phyloP scores from a whole-genome alignment of 2,888 invertebrate genomes.

The Noctua fimbriata region DNA sequence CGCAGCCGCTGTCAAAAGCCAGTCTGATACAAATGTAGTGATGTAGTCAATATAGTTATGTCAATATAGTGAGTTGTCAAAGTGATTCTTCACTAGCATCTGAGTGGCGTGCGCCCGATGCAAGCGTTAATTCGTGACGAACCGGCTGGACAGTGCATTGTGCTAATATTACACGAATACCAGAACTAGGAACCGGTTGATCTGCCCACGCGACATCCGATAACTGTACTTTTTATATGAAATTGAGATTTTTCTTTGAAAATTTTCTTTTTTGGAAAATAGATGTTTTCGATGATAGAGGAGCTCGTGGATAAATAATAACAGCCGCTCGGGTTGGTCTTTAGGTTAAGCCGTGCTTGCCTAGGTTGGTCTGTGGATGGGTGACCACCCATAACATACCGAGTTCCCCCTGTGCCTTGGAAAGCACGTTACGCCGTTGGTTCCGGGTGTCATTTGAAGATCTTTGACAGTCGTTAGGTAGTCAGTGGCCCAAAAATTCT shows the following conservation, averaged over 20 bases:
- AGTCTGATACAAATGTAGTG: background rate
- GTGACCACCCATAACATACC: too few species aligned
- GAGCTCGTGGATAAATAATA: too few species aligned
- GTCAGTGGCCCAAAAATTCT: too few species aligned
- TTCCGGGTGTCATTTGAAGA: too few species aligned
- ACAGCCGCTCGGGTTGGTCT: too few species aligned
- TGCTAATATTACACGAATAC: conserved; percentile 75
- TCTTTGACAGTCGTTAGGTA: too few species aligned
- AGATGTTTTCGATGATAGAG: background rate
- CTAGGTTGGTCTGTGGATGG: too few species aligned
- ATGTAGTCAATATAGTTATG: background rate
- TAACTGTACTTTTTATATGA: background rate
- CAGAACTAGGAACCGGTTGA: conserved; percentile 46
- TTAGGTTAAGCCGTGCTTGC: too few species aligned
- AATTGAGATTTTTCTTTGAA: background rate
- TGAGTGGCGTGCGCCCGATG: conserved; percentile 43
- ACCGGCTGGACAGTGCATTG: conserved; percentile 60
- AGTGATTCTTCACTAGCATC: conserved; percentile 51
- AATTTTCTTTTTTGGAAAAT: background rate
- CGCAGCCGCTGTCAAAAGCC: background rate
- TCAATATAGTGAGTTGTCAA: conserved; percentile 22
- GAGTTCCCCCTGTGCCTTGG: too few species aligned
- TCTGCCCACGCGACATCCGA: background rate
- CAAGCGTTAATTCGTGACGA: conserved; percentile 69
- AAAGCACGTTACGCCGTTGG: too few species aligned